Evolutionary conservation across 2,888 invertebrate species (phyloP).

Genomic region (Xanthorhoe designata): DNA sequence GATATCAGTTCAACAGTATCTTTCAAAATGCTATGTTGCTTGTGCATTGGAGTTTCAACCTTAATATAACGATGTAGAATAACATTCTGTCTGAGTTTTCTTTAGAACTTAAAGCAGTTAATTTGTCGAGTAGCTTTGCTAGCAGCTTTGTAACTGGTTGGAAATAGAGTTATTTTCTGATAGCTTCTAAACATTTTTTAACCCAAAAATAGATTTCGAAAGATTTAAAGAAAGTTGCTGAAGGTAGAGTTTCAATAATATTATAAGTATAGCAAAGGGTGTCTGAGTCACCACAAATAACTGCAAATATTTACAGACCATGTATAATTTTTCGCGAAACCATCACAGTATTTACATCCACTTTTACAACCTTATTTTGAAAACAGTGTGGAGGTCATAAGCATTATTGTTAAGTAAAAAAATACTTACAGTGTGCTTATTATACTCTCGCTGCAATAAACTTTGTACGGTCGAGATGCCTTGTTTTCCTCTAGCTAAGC

Average conservation of each 20-base stretch:
- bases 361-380: not conserved
- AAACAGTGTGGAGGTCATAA: not conserved
- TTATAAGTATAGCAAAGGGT: not conserved
- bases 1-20: constrained; percentile 32
- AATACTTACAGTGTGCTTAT: too few relatives aligned
- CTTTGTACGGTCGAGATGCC: too few relatives aligned
- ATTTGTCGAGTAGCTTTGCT: not conserved
- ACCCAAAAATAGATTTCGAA: not conserved
- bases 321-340: not conserved
- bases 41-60: constrained; percentile 3
- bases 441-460: too few relatives aligned
- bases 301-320: not conserved
- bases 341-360: not conserved
- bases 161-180: not conserved
- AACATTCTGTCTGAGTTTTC: not conserved
- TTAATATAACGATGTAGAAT: not conserved
- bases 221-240: not conserved
- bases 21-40: constrained; percentile 17
- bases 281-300: not conserved
- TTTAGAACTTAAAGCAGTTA: not conserved
- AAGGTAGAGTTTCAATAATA: not conserved
- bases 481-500: too few relatives aligned
- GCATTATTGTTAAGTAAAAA: too few relatives aligned
- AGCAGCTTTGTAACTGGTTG: not conserved
- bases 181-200: not conserved